Base-by-base conservation (phyloP, 2,113 vertebrate species). In the Aepyceros melampus region DNA sequence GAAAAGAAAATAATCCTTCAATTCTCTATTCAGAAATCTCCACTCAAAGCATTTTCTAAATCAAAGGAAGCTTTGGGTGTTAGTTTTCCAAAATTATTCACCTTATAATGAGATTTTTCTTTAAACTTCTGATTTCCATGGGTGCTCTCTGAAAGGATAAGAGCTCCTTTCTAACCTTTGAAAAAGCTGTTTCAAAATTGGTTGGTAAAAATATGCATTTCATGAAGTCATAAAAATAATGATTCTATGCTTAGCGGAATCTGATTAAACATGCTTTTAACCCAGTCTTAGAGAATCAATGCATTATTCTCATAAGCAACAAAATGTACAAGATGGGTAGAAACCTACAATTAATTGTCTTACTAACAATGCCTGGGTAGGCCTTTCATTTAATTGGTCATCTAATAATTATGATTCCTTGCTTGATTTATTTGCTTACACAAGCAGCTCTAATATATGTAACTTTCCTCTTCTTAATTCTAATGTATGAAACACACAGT, bases 291-390 rank as follows among this genome's bases (percentile, higher is more conserved):
- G 89, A 97, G 86, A 97, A 93, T 90, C 58, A 21, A 96, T 97
- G 96, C 91, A 96, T 98, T 95, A 95, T 89, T 87, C 93, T 97
- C 92, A 96, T 87, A 89, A 93, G 94, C 71, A 84, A 76, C 88
- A 31, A 60, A 84, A 51, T 60, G 17, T 64, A 76, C 7, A 0
- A 95, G 88, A 97, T 53, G 83, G 78, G 79, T 21, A 21, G 64
- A 89, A 89, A 51, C 21, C 64, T 84, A 47, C 93, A 71, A 86
- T 95, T 93, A 94, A 96, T 53, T 94, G 84, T 96, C 79, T 95
- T 62, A 16, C 91, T 93, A 81, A 93, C 81, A 81, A 92, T 86
- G 87, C 79, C 88, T 1, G 47, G n/a, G 31, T 47, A 67, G 88
- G 76, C 89, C 71, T 95, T 76, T 25, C 51, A 6, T 91, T 86